A percentile compares a stretch with the other conserved stretches of the same genome.
These are phyloP conservation scores for Drymodes brunneopygia DNA, from an alignment of 2,113 vertebrate genomes.

Conservation along the genomic window DNA sequence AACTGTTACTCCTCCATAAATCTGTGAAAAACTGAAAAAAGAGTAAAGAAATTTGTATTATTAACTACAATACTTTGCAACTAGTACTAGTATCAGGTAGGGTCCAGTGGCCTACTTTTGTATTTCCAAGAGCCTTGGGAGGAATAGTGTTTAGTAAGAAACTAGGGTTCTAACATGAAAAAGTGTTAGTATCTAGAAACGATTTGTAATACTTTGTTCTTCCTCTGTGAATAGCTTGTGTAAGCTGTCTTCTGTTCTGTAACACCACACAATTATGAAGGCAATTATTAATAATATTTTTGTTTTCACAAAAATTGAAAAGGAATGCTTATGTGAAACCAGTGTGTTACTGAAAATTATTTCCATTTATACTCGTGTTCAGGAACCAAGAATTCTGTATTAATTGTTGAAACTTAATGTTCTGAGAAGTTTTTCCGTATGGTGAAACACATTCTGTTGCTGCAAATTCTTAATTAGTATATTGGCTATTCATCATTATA, in stretches of 20 bases:
- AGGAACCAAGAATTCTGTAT: not conserved
- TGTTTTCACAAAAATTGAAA: not conserved
- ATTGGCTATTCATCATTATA: constrained; percentile 17
- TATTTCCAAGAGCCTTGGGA: not conserved
- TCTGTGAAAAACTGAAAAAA: not conserved
- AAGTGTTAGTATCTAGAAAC: not conserved
- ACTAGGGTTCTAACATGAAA: not conserved
- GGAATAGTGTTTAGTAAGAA: not conserved
- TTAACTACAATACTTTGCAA: not conserved
- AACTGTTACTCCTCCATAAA: not conserved
- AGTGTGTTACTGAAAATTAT: not conserved
- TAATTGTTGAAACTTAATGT: not conserved
- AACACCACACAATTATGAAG: not conserved
- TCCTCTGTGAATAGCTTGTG: not conserved
- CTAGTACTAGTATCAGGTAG: not conserved
- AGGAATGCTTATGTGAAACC: not conserved
- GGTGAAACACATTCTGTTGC: not conserved
- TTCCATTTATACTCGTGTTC: not conserved
- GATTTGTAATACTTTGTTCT: not conserved
- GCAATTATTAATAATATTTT: not conserved
- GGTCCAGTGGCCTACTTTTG: not conserved
- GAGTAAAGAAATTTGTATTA: not conserved
- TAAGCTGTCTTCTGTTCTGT: not conserved
- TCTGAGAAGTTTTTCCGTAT: not conserved
- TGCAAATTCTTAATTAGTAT: constrained; percentile 14